Base-by-base conservation (phyloP, 2,797 vertebrate genomes). In the Melanotaenia parkinsoni region DNA sequence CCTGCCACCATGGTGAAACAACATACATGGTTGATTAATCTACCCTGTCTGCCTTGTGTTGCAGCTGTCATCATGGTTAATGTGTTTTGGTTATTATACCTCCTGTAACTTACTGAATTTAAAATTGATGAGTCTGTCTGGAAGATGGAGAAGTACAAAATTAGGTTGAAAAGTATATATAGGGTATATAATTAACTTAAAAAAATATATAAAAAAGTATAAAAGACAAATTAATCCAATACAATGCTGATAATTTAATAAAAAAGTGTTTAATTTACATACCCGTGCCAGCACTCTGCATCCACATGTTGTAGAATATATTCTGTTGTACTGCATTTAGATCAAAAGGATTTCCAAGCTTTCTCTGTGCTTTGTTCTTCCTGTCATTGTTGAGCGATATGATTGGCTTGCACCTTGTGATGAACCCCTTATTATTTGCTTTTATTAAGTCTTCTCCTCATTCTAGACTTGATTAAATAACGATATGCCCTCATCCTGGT, bases 61-160 rank as follows among this genome's bases (percentile, higher is more conserved):
- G 75, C 75, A 67, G 81, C 84, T 91, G 88, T 85, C 85, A 72
- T 40, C 24, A 79, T 89, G 80, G 69, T 88, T 87, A 88, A 91
- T 90, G 88, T 85, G 83, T 87, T 87, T 88, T 86, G 63, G 76
- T 85, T 89, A 81, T 82, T 71, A 83, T 78, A 82, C 38, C 38
- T 40, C 38, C 38, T 13, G 72, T 84, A 75, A 76, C 79, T 72
- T 78, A 45, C 57, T 71, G 69, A 58, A 80, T 84, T 50, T 63
- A 60, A 76, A 86, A 88, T 81, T 71, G 67, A 90, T 91, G 81
- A 71, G 38, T 71, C 70, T 43, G 64, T 67, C 51, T 4, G 14
- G 30, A 40, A 53, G 58, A 68, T 2, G 16, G 20, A 72, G 60
- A 65, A 14, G 10, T 37, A 40, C 28, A 63, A 63, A 38, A 57